Evolutionary conservation across 1,140 invertebrate genomes (phyloP), one percentile per base, ranked within the genome.

Genomic region (Microplitis demolitor): DNA sequence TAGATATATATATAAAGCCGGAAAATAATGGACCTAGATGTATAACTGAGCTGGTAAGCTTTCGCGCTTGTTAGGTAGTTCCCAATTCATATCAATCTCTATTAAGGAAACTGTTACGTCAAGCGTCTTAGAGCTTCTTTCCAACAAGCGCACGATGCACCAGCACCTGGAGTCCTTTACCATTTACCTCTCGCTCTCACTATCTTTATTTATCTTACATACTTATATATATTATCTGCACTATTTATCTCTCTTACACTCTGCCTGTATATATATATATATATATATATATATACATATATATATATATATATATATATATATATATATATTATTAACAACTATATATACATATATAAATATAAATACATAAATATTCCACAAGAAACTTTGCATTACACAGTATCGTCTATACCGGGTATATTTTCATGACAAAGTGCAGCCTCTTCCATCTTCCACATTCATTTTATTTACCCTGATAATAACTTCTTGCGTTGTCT

Each of bases 1-100:
- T n/a, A n/a, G n/a, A 13, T 8, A 50, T 6, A 13, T 8, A 50
- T 8, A 50, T 50, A 13, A 8, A 50, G 45, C 6, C 45, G 68
- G 45, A 71, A 60, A 71, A 63, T 71, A 71, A 71, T 61, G 69
- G 62, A 53, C 16, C 6, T 51, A 37, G 56, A 63, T 39, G 60
- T 71, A 51, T 34, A 35, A 51, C n/a, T 8, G 35, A 34, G 54
- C 58, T 16, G 60, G 69, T 53, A 64, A 71, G 69, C 69, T 34
- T 14, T 50, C 53, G 60, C 16, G 45, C 60, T 34, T 50, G 60
- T 71, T 71, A 50, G 69, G 58, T 69, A 71, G 37, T 45, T 62
- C 50, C 69, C 69, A 71, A 71, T 71, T 71, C 58, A 71, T 71
- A 71, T 71, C 69, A 71, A 71, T 71, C 69, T 71, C 69, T 62